A percentile compares a stretch with the other conserved stretches of the same genome.
These are phyloP conservation scores for Eulemur albifrons DNA, from an alignment of 2,797 vertebrate species.

Conservation along the genomic window DNA sequence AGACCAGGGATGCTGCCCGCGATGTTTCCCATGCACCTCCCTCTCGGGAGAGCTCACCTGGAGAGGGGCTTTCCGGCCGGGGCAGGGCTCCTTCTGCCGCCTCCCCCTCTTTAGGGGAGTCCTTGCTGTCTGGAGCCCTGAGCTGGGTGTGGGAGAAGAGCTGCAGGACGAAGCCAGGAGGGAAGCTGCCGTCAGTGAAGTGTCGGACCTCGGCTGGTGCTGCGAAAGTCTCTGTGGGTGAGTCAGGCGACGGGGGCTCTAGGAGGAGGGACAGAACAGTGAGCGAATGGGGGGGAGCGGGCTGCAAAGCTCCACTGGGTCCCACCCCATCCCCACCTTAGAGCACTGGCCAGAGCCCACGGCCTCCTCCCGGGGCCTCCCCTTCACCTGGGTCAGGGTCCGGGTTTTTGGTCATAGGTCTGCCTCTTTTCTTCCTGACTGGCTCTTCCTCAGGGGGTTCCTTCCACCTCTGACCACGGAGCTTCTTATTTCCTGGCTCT, in stretches of 20 bases:
- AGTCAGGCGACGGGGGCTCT: constrained; percentile 45
- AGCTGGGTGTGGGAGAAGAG: constrained; percentile 76
- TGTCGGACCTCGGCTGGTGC: constrained; percentile 78
- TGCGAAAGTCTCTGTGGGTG: constrained; percentile 52
- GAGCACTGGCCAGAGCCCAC: neutral
- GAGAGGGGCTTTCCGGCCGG: constrained; percentile 38
- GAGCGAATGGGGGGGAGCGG: neutral
- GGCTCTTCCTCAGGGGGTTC: constrained; percentile 61
- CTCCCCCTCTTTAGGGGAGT: neutral
- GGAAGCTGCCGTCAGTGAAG: constrained; percentile 80
- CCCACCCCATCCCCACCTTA: too few species aligned
- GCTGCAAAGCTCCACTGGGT: neutral
- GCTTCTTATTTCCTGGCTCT: constrained; percentile 62
- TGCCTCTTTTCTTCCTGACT: constrained; percentile 67
- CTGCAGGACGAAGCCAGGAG: constrained; percentile 76
- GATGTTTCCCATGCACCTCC: accelerated
- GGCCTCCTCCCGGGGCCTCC: accelerated
- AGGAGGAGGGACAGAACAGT: neutral
- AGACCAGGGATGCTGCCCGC: accelerated
- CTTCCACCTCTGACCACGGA: constrained; percentile 67
- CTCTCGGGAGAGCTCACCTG: constrained; percentile 63
- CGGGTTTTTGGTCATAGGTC: constrained; percentile 51
- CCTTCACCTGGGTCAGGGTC: constrained; percentile 69
- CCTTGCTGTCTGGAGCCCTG: constrained; percentile 48
- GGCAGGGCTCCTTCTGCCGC: neutral